Conservation (phyloP, 1,140 invertebrate species). For the Drosophila sproati region DNA sequence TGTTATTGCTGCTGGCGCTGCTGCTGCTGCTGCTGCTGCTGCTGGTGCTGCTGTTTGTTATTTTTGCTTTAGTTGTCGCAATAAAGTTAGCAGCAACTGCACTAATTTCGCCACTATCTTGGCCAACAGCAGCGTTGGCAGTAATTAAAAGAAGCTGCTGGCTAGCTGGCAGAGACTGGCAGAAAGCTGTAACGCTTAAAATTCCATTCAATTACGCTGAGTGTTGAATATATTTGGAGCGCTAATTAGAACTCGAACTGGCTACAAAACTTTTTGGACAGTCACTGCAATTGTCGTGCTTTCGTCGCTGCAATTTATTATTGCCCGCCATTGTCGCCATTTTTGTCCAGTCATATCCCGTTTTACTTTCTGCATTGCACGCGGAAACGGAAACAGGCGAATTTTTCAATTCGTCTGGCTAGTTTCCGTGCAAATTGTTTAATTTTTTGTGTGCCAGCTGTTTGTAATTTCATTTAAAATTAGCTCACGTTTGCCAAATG, state of each 20-base stretch:
- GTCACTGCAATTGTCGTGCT: constrained; percentile 42
- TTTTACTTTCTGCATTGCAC: constrained; percentile 1
- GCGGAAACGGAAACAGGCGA: constrained; percentile 64
- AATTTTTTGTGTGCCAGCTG: not conserved
- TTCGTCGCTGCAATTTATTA: constrained; percentile 28
- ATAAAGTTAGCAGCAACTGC: constrained; percentile 57
- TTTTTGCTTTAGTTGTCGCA: constrained; percentile 23
- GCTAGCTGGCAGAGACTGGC: constrained; percentile 41
- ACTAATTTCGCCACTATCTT: constrained; percentile 57
- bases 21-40: not conserved
- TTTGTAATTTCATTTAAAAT: too few relatives aligned
- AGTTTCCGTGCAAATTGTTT: constrained; percentile 41
- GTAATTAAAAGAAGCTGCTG: constrained; percentile 69
- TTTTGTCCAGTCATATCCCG: not conserved
- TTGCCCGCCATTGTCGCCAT: not conserved
- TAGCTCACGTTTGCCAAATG: too few relatives aligned
- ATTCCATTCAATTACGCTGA: constrained; percentile 81
- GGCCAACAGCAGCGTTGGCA: constrained; percentile 30
- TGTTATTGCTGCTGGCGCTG: constrained; percentile 34
- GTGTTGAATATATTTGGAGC: constrained; percentile 76
- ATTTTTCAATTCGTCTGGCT: constrained; percentile 59
- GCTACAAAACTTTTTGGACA: constrained; percentile 65
- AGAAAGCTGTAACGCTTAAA: constrained; percentile 69
- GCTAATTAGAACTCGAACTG: constrained; percentile 72
- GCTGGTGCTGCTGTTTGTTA: constrained; percentile 2